phyloP scores from a whole-genome alignment of 2,113 vertebrate genomes.

The Alligator sinensis region DNA sequence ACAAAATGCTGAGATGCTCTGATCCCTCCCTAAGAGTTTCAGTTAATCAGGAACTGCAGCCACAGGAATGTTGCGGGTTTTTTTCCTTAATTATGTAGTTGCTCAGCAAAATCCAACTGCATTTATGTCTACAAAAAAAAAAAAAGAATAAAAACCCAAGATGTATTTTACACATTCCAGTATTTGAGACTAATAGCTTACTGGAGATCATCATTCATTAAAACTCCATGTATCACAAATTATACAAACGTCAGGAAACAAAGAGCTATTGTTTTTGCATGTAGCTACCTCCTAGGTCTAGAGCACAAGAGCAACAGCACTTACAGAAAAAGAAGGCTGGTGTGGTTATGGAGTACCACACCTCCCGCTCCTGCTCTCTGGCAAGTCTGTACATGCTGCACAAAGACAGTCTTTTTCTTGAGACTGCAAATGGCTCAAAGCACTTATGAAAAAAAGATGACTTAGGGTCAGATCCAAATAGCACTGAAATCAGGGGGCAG shows the following conservation, averaged over 20 bases:
- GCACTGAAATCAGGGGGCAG: neutral
- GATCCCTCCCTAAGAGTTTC: neutral
- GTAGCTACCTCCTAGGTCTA: neutral
- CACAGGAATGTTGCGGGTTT: neutral
- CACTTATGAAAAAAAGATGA: conserved; percentile 20
- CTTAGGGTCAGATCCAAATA: neutral
- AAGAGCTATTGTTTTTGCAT: neutral
- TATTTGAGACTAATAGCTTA: neutral
- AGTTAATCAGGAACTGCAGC: neutral
- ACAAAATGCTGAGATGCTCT: neutral
- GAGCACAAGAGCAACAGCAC: neutral
- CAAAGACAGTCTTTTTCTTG: conserved; percentile 5
- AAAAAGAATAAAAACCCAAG: neutral
- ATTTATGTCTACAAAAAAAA: neutral
- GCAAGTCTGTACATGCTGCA: neutral
- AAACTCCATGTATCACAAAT: fast-evolving
- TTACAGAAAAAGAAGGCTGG: neutral
- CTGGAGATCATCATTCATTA: neutral
- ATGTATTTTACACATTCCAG: neutral
- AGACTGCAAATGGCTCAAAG: neutral
- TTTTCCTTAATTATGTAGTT: conserved; percentile 12
- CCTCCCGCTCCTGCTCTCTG: neutral
- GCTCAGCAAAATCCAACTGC: conserved; percentile 12
- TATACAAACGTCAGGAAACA: fast-evolving
- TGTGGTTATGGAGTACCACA: fast-evolving